Base-by-base conservation (phyloP, 2,888 invertebrate genomes). In the Brachylomia viminalis region DNA sequence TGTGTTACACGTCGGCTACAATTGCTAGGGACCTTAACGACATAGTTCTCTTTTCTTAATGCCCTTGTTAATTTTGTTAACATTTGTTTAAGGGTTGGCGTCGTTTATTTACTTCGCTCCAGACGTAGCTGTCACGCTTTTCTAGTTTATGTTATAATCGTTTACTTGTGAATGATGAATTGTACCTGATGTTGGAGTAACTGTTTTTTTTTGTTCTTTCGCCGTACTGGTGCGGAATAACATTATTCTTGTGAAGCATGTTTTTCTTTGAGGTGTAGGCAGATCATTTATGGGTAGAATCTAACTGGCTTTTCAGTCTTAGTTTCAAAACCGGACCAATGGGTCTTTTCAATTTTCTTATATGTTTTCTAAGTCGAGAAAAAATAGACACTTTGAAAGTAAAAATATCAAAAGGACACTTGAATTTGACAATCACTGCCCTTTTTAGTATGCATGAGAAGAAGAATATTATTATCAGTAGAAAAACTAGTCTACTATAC, bases 31-130 rank as follows among this genome's bases (percentile, higher is more conserved):
- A 90, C 91, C 92, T 91, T 93, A 93, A 94, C 91, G 92, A 92
- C 92, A 92, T 92, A 92, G 92, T 93, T 93, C 91, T 91, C 88
- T 92, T 92, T 92, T 92, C 92, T 92, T 92, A 93, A 94, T 92
- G 90, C 88, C 89, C 90, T 90, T 92, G 92, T 93, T 94, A 92
- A 93, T 92, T 93, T 92, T 83, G 90, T 92, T 91, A 90, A 90
- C 91, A 92, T 93, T 92, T 92, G 91, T 91, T 91, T 90, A 90
- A 92, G 91, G 90, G 91, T 88, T 89, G 71, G 84, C 85, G 87
- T 86, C 89, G 88, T 90, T 91, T 89, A 88, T 90, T 91, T 90
- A 86, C 88, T 88, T 88, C 81, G 66, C 85, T 86, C 81, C 83
- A 79, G 85, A 89, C 86, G 84, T 71, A 75, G 85, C 86, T 84